Percentiles rank a stretch among this genome's conserved stretches.
phyloP scores from a whole-genome alignment of 2,888 invertebrate species.

The Agrypnus murinus region DNA sequence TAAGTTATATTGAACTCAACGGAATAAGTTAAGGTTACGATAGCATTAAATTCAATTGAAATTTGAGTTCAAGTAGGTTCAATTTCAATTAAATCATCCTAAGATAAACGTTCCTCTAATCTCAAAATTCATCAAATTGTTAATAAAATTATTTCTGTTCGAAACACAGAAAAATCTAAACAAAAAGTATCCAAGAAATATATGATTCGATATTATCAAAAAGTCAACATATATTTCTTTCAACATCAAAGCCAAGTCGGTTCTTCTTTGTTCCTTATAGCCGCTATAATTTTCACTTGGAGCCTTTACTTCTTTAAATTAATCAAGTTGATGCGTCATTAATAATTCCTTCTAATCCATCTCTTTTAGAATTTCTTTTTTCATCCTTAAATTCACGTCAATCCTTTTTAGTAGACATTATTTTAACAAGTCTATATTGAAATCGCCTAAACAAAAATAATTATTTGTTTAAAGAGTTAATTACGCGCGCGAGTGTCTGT shows the following conservation, averaged over 20 bases:
- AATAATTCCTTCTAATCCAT: slow-evolving; percentile 9
- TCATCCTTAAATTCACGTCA: slow-evolving; percentile 14
- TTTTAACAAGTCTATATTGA: no score
- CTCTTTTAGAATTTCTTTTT: neutral
- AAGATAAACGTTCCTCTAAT: no score
- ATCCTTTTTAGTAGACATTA: neutral
- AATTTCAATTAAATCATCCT: no score
- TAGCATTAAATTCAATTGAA: no score
- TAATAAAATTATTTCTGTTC: no score
- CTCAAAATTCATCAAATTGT: no score
- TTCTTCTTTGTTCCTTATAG: slow-evolving; percentile 5
- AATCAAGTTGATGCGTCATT: slow-evolving; percentile 13
- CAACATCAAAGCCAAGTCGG: slow-evolving; percentile 21
- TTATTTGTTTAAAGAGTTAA: neutral
- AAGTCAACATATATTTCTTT: slow-evolving; percentile 1
- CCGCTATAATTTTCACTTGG: slow-evolving; percentile 1
- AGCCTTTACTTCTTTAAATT: slow-evolving; percentile 10
- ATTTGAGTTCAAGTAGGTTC: no score
- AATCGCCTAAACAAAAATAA: no score
- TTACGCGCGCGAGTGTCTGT: no score
- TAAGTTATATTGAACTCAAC: no score
- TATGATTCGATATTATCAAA: slow-evolving; percentile 10
- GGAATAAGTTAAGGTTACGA: no score
- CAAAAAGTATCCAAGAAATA: neutral
- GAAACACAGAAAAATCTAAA: no score